Conservation (phyloP, 2,888 invertebrate species). For the Patella caerulea region DNA sequence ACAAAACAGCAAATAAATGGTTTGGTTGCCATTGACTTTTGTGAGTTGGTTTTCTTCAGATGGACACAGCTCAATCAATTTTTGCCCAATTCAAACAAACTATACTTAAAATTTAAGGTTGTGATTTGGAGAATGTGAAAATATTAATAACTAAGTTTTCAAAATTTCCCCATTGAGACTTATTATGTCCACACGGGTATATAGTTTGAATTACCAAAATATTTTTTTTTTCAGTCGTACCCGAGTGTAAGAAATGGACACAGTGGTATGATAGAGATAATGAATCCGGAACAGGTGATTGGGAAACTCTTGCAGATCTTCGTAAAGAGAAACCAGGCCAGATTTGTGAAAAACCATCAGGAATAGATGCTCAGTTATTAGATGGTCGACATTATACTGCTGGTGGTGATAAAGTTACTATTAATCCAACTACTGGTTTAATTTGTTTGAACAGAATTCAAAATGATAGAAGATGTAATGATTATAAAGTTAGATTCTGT, state of each 20-base stretch:
- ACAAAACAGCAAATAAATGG: no score
- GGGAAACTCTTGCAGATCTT: not conserved
- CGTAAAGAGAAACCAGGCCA: not conserved
- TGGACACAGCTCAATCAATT: no score
- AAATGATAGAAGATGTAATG: not conserved
- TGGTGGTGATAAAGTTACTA: not conserved
- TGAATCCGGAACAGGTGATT: not conserved
- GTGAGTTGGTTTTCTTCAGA: no score
- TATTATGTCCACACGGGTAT: no score
- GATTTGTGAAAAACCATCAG: not conserved
- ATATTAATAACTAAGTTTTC: no score
- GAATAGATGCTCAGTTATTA: not conserved
- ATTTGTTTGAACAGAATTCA: not conserved
- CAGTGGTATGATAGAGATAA: not conserved
- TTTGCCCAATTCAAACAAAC: no score
- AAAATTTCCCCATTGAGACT: no score
- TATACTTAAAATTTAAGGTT: no score
- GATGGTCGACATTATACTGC: not conserved
- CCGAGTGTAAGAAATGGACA: not conserved
- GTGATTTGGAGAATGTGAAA: no score
- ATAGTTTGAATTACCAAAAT: no score
- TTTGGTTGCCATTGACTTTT: no score
- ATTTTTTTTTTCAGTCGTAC: no score
- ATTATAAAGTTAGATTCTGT: conserved; percentile 11
- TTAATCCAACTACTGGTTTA: not conserved